These are phyloP conservation scores for Anolis sagrei DNA, from an alignment of 2,113 vertebrate genomes.

Conservation along the genomic window DNA sequence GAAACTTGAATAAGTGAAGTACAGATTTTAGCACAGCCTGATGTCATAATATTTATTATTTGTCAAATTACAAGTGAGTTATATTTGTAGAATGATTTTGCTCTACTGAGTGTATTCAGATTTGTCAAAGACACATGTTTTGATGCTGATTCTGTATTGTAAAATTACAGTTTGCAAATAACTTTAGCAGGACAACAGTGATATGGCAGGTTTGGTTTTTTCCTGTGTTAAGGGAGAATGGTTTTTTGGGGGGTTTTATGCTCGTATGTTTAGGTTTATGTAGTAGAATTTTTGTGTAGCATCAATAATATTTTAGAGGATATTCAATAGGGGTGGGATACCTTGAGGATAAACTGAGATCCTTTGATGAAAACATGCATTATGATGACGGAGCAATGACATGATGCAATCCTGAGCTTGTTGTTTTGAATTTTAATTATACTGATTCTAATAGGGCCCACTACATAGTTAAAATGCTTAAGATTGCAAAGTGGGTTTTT, in stretches of 20 bases:
- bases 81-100: not conserved
- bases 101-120: not conserved
- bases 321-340: slow-evolving; percentile 33
- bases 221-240: not conserved
- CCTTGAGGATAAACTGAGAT: slow-evolving; percentile 50
- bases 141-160: not conserved
- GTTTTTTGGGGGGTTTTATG: too few species aligned
- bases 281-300: not conserved
- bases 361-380: slow-evolving; percentile 28
- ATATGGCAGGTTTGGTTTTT: not conserved
- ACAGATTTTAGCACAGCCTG: not conserved
- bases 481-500: not conserved
- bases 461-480: slow-evolving; percentile 38
- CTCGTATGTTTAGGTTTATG: slow-evolving; percentile 4
- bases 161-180: not conserved
- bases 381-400: slow-evolving; percentile 46
- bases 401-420: slow-evolving; percentile 14
- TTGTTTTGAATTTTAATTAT: not conserved
- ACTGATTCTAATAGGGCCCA: not conserved
- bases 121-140: not conserved
- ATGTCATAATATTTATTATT: not conserved
- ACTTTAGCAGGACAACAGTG: not conserved
- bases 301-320: slow-evolving; percentile 47
- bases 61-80: not conserved
- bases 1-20: not conserved